Base-by-base conservation (phyloP, 2,888 invertebrate genomes). In the Malthinus flaveolus region DNA sequence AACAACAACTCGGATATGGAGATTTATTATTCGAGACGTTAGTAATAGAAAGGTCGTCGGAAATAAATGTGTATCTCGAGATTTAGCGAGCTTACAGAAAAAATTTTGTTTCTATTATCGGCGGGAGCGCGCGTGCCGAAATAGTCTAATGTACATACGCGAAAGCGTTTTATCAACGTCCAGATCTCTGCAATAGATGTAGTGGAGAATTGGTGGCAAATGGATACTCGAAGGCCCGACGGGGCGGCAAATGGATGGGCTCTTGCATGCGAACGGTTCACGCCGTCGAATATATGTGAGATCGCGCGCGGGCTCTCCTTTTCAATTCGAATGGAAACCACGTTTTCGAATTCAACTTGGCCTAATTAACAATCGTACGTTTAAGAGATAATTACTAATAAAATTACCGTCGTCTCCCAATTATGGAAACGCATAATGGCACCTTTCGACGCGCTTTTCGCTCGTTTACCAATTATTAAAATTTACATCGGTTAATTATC, bases 191-290 rank as follows among this genome's bases (percentile, higher is more conserved):
- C 62, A 68, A 67, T 69, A 65, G 65, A 69, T 69, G 67, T 69
- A 68, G 69, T 66, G 60, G 63, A 68, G 67, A 69, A 69, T 71
- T 69, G 71, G 67, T 63, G 64, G 68, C 69, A 71, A 71, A 71
- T 71, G 68, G 69, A 61, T 64, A 66, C 67, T 68, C 59, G 67
- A 63, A 61, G 67, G 64, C 64, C 67, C 66, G 66, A 64, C 67
- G 68, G 39, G 63, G 66, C 62, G 63, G 64, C 59, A 65, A 66
- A 65, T 65, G 66, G 63, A 66, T 67, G 63, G 63, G 59, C 50
- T 53, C 59, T 63, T 52, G 62, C 66, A 67, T 66, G 67, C 67
- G 62, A 67, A 66, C 66, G 62, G 59, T 64, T 63, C 66, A 59
- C 65, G 60, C 52, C 50, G 58, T 59, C 63, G 66, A 68, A 65